phyloP scores from a whole-genome alignment of 1,140 invertebrate genomes.

The Zaprionus lachaisei region DNA sequence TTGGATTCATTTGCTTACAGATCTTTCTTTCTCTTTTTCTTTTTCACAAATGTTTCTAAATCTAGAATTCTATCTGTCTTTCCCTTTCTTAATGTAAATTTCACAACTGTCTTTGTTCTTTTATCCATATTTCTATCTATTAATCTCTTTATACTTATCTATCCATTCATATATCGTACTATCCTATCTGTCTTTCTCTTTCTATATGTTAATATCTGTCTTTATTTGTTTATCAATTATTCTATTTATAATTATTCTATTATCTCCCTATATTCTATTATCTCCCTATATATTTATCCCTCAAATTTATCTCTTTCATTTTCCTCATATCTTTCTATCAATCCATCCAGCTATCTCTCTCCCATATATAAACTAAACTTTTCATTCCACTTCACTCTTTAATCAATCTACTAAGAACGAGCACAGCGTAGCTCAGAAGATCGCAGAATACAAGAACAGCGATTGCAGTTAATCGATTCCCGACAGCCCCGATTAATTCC shows the following conservation, averaged over 20 bases:
- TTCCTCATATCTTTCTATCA: not conserved
- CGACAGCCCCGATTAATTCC: slow-evolving; percentile 1
- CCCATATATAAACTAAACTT: not conserved
- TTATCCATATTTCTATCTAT: not conserved
- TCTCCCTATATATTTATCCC: too few species aligned
- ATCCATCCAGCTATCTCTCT: too few species aligned
- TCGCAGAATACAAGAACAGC: not conserved
- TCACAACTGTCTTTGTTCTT: not conserved
- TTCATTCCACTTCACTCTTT: not conserved
- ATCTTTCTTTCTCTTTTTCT: not conserved
- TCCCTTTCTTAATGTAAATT: not conserved
- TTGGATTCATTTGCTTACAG: not conserved
- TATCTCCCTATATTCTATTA: too few species aligned
- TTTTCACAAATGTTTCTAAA: not conserved
- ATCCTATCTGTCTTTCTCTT: not conserved
- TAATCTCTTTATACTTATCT: not conserved
- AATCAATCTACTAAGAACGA: not conserved
- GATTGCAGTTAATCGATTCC: not conserved
- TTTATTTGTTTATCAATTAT: not conserved
- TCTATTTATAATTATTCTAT: too few species aligned
- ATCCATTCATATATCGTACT: not conserved
- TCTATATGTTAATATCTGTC: not conserved
- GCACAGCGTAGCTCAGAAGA: not conserved
- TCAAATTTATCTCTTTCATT: too few species aligned
- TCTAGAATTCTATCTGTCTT: not conserved